A percentile compares a stretch with the other conserved stretches of the same genome.
phyloP scores from a whole-genome alignment of 2,888 invertebrate genomes.

The Pelosia muscerda region DNA sequence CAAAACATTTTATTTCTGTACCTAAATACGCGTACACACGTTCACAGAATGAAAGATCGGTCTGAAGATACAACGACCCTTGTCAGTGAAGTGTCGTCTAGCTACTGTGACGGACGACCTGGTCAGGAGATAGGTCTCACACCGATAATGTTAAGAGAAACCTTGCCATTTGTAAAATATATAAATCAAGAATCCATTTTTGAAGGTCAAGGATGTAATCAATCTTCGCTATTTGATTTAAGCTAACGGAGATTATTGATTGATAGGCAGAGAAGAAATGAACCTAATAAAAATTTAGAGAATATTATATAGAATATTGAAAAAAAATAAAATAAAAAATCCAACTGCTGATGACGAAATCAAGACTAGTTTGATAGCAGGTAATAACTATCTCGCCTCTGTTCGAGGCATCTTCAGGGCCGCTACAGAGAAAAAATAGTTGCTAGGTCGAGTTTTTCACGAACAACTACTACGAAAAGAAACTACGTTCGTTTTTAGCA shows the following conservation, averaged over 20 bases:
- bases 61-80: conserved; percentile 33
- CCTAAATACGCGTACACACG: neutral
- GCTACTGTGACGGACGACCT: conserved; percentile 32
- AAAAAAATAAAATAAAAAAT: no score
- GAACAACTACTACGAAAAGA: no score
- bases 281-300: no score
- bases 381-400: no score
- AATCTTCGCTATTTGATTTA: neutral
- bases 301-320: no score
- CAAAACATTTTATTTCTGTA: conserved; percentile 5
- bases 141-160: conserved; percentile 22
- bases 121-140: conserved; percentile 24
- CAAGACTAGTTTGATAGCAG: no score
- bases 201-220: neutral
- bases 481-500: no score
- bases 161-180: neutral
- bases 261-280: no score
- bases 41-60: conserved; percentile 28
- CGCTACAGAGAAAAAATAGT: no score
- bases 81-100: conserved; percentile 37
- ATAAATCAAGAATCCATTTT: neutral
- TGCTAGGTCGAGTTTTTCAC: no score
- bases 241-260: neutral
- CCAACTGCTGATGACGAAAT: no score
- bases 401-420: no score